phyloP scores from a whole-genome alignment of 2,888 invertebrate genomes.

The Graphium colonna region DNA sequence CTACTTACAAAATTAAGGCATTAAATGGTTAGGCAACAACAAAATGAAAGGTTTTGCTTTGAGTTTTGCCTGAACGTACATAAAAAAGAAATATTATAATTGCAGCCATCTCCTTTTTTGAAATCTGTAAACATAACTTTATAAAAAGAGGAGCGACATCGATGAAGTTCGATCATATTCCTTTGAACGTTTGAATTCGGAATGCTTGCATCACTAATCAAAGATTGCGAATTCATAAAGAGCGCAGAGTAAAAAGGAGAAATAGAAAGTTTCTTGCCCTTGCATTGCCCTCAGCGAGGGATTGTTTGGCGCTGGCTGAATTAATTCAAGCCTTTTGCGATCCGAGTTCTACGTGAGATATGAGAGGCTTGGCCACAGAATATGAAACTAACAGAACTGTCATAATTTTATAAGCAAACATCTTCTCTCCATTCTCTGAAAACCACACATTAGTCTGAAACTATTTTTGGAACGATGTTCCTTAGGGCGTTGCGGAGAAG shows the following conservation, averaged over 20 bases:
- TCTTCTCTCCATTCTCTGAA: too few species aligned
- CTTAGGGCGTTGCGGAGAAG: too few species aligned
- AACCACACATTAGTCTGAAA: too few species aligned
- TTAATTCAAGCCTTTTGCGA: constrained; percentile 41
- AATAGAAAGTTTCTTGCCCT: constrained; percentile 34
- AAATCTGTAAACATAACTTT: too few species aligned
- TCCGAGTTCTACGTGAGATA: constrained; percentile 41
- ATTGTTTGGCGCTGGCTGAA: constrained; percentile 36
- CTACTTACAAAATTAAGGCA: too few species aligned
- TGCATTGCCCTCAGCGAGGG: constrained; percentile 35
- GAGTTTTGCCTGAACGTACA: too few species aligned
- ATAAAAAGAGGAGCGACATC: too few species aligned
- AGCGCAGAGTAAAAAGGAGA: constrained; percentile 28
- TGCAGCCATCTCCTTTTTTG: too few species aligned
- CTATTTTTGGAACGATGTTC: too few species aligned
- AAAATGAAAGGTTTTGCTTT: too few species aligned
- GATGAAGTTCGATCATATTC: not conserved
- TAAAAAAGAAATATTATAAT: too few species aligned
- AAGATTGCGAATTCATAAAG: constrained; percentile 19
- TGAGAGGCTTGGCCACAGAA: constrained; percentile 35
- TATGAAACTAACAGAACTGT: constrained; percentile 8
- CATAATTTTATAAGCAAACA: not conserved
- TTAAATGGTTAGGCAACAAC: too few species aligned
- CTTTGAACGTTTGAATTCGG: constrained; percentile 1
- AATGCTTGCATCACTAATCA: constrained; percentile 15